A percentile compares a stretch with the other conserved stretches of the same genome.
These are phyloP conservation scores for Zaprionus obscuricornis DNA, from an alignment of 2,888 invertebrate genomes.

Conservation along the genomic window DNA sequence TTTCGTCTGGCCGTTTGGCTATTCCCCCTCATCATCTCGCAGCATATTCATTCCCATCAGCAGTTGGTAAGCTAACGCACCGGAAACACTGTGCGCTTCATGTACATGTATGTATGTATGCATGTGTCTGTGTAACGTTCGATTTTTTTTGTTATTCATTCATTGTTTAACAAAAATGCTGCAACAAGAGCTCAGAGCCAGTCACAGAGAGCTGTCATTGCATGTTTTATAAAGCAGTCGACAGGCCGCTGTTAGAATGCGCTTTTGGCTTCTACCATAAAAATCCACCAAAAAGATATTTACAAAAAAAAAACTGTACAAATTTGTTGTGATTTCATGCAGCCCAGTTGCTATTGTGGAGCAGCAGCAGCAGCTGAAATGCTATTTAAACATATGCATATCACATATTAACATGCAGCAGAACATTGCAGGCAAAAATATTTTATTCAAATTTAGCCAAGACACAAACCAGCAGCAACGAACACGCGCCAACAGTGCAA, in stretches of 20 bases:
- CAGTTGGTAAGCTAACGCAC: conserved; percentile 43
- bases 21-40: conserved; percentile 7
- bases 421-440: neutral
- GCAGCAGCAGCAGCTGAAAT: neutral
- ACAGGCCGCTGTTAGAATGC: conserved; percentile 14
- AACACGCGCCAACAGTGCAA: neutral
- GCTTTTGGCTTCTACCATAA: conserved; percentile 29
- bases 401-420: too few relatives aligned
- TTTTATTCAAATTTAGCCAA: conserved; percentile 21
- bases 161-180: conserved; percentile 50
- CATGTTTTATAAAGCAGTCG: conserved; percentile 39
- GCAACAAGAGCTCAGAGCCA: conserved; percentile 15
- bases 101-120: too few relatives aligned
- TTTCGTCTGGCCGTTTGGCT: conserved; percentile 42
- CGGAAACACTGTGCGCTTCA: conserved; percentile 51
- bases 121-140: too few relatives aligned
- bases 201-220: conserved; percentile 21
- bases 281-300: neutral
- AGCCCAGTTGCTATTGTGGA: neutral
- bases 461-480: conserved; percentile 45
- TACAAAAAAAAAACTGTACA: too few relatives aligned
- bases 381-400: neutral
- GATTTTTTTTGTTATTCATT: conserved; percentile 4
- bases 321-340: neutral
- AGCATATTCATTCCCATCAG: too few relatives aligned